A percentile compares a stretch with the other conserved stretches of the same genome.
phyloP scores from a whole-genome alignment of 2,113 vertebrate species.

The Mixornis gularis region DNA sequence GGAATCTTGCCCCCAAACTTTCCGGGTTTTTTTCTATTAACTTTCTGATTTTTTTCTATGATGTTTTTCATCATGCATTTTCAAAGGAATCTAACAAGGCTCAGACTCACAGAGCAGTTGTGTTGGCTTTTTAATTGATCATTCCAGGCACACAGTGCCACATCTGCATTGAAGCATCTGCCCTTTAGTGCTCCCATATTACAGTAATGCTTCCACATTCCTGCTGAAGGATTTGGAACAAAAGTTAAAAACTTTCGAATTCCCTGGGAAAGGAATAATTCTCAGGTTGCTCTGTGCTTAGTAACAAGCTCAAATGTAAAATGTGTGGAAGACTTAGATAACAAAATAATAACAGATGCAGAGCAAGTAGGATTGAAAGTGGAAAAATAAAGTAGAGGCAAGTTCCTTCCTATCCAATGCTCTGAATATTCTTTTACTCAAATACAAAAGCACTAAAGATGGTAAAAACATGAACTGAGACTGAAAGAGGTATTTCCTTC shows the following conservation, averaged over 20 bases:
- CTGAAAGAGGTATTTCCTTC: neutral
- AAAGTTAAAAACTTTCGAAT: neutral
- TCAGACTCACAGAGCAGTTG: neutral
- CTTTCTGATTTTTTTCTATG: neutral
- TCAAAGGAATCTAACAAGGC: neutral
- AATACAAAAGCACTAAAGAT: neutral
- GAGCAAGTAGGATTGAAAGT: neutral
- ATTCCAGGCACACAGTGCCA: neutral
- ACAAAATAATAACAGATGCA: neutral
- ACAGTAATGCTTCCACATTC: neutral
- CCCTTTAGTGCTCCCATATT: neutral
- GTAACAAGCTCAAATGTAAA: neutral
- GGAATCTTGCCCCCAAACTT: neutral
- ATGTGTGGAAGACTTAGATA: rapidly evolving
- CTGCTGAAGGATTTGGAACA: neutral
- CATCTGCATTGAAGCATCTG: neutral
- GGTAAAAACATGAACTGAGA: neutral
- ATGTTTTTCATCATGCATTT: neutral
- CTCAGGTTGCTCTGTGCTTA: neutral
- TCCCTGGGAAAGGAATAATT: neutral
- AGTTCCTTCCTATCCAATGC: neutral
- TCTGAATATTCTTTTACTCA: neutral
- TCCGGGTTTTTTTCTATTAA: neutral
- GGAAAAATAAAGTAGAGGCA: neutral
- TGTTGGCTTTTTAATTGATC: neutral